Base-by-base conservation (phyloP, 2,888 invertebrate species). In the Merodon equestris region DNA sequence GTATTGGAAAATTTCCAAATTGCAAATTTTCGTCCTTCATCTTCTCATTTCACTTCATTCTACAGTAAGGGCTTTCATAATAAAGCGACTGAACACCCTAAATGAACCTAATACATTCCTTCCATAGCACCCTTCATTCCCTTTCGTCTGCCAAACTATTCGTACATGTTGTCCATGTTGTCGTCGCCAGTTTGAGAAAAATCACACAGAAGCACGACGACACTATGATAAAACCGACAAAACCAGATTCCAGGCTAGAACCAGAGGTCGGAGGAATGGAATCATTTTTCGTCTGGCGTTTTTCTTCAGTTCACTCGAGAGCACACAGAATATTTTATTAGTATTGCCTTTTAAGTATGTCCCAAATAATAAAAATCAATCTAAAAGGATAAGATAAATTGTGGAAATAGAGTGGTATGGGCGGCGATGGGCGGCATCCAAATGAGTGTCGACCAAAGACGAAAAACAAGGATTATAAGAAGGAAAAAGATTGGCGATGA, bases 341-440 rank as follows among this genome's bases (percentile, higher is more conserved):
- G 79, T 82, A 83, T 83, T 83, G 81, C 82, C 82, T 83, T 83
- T 83, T 83, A 82, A 83, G 83, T 83, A 83, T 82, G 83, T 83
- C 77, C 82, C 82, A 81, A 82, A 82, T 81, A 83, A 83, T 83
- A 83, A 83, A 82, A 81, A 82, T 83, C 83, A 82, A 81, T 83
- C 76, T 70, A 48, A 81, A 45, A 58, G 79, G 64, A 81, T 81
- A 81, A 75, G 74, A 81, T 81, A 81, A 81, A 81, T 74, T 70
- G 74, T 61, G 13, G n/a, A 71, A 66, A 54, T 58, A 67, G 72
- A 72, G 72, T 72, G 72, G 57, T 61, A 58, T 60, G 61, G 50
- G 76, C 57, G 66, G 61, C 48, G n/a, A 50, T 44, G 73, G 79
- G 68, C 63, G 68, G 68, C 53, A 73, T 68, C 48, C 53, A 53